phyloP scores from a whole-genome alignment of 1,140 invertebrate genomes.

The Dysdera silvatica region DNA sequence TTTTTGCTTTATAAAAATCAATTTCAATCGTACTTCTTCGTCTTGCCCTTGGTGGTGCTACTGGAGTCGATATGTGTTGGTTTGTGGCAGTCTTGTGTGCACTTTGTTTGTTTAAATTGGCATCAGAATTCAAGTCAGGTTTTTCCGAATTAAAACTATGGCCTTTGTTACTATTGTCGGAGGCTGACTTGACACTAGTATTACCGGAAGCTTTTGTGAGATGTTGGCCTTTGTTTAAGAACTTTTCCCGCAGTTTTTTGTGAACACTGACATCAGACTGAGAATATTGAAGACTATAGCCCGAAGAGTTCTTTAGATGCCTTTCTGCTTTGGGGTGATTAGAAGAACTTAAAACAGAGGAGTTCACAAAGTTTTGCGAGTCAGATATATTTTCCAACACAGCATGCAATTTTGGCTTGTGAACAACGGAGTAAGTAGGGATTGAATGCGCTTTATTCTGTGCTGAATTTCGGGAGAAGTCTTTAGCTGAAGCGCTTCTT shows the following conservation, averaged over 20 bases:
- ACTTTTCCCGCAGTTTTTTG: constrained; percentile 4
- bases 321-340: neutral
- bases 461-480: neutral
- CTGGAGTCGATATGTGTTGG: constrained; percentile 6
- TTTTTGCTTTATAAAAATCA: constrained; percentile 14
- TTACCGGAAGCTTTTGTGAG: neutral
- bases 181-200: constrained; percentile 23
- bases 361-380: neutral
- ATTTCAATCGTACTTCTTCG: constrained; percentile 10
- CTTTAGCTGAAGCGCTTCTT: neutral
- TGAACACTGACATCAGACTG: constrained; percentile 23
- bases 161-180: constrained; percentile 9
- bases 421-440: neutral
- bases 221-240: neutral
- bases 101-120: neutral
- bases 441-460: neutral
- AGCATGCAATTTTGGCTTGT: constrained; percentile 8
- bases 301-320: neutral
- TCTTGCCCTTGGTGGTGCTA: constrained; percentile 20
- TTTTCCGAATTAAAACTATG: too few species aligned
- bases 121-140: neutral
- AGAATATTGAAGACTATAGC: constrained; percentile 15
- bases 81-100: neutral
- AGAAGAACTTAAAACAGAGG: neutral
- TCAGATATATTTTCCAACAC: constrained; percentile 18